Percentiles rank a stretch among this genome's conserved stretches.
phyloP scores from a whole-genome alignment of 2,888 invertebrate genomes.

The Andrena chrysosceles region DNA sequence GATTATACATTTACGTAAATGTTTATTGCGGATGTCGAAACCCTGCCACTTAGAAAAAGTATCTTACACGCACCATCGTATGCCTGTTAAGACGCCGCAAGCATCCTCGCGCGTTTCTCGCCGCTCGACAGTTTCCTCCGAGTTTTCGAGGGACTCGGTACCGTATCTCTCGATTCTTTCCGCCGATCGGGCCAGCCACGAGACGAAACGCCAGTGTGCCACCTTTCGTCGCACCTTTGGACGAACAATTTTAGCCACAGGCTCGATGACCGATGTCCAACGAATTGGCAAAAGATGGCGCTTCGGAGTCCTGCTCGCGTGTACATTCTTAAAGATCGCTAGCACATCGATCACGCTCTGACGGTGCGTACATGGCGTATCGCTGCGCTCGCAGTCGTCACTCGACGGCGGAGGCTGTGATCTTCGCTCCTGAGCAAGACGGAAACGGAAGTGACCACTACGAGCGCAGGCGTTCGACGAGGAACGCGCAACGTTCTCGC shows the following conservation, averaged over 20 bases:
- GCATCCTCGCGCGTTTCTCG: conserved; percentile 37
- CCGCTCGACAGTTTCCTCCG: conserved; percentile 16
- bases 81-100: conserved; percentile 35
- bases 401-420: neutral
- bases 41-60: conserved; percentile 75
- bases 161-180: neutral
- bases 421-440: neutral
- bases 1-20: conserved; percentile 81
- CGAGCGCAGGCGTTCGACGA: neutral
- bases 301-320: too few relatives aligned
- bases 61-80: conserved; percentile 57
- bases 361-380: neutral
- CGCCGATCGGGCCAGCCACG: too few relatives aligned
- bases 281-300: neutral
- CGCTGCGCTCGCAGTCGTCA: neutral
- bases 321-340: too few relatives aligned
- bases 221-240: too few relatives aligned
- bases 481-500: neutral
- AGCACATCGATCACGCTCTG: too few relatives aligned
- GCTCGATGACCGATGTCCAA: neutral
- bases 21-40: conserved; percentile 81
- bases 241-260: neutral
- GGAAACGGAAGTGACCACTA: neutral
- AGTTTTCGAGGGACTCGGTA: neutral
- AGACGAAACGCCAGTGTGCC: too few relatives aligned